Conservation (phyloP, 2,888 invertebrate genomes). For the Rhagophthalmus giganteus region DNA sequence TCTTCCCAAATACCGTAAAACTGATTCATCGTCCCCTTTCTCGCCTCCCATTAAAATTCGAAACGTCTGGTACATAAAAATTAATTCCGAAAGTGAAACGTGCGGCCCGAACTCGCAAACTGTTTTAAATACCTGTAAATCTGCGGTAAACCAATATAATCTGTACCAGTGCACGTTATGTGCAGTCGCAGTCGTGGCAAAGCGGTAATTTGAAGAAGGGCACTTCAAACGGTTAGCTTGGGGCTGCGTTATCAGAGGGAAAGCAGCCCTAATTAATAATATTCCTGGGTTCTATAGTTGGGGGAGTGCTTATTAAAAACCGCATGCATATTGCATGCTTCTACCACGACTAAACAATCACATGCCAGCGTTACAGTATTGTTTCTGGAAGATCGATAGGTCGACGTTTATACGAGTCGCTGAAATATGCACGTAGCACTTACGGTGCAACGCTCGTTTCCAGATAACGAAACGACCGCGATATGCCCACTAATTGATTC, state of each 20-base stretch:
- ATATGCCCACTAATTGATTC: neutral
- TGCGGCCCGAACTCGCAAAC: constrained; percentile 1
- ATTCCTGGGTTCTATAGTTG: constrained; percentile 37
- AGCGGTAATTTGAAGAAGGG: constrained; percentile 36
- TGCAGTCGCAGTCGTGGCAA: constrained; percentile 30
- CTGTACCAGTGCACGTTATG: constrained; percentile 28
- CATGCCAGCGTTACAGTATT: constrained; percentile 22
- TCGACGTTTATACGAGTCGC: constrained; percentile 8
- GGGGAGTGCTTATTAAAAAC: constrained; percentile 48
- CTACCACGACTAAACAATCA: constrained; percentile 37
- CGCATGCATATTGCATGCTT: constrained; percentile 48
- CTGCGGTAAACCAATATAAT: constrained; percentile 36
- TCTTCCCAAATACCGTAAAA: too few species aligned
- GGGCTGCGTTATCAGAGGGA: constrained; percentile 36
- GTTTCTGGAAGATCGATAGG: constrained; percentile 25
- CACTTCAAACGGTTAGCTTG: constrained; percentile 31
- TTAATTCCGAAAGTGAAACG: too few species aligned
- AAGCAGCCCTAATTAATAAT: constrained; percentile 49
- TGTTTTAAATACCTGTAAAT: constrained; percentile 30
- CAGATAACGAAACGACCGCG: too few species aligned
- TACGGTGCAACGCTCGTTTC: too few species aligned
- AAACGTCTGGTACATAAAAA: too few species aligned
- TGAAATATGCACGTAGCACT: too few species aligned
- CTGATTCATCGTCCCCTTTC: too few species aligned
- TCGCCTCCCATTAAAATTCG: too few species aligned